Conservation (phyloP, 64 coral and sea anemone species). For the Montipora foliosa region DNA sequence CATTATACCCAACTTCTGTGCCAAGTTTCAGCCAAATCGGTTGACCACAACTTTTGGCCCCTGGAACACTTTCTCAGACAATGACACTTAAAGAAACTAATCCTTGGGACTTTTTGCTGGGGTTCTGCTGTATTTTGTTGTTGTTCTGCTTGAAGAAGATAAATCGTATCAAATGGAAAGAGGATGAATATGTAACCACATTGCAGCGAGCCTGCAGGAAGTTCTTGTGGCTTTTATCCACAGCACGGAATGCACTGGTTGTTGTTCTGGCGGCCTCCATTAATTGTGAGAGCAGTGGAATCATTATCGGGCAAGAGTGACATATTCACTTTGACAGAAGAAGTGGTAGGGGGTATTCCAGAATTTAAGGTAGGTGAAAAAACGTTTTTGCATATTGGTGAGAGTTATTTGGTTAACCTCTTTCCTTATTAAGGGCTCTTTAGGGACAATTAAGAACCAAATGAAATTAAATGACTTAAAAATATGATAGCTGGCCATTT, state of each 20-base stretch:
- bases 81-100: constrained; percentile 75
- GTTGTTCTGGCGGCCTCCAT: constrained; percentile 75
- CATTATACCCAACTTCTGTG: too few relatives aligned
- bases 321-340: constrained; percentile 59
- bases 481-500: too few relatives aligned
- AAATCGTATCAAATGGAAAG: constrained; percentile 76
- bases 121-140: constrained; percentile 72
- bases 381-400: background rate
- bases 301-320: constrained; percentile 11
- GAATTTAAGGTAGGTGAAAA: constrained; percentile 65
- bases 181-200: constrained; percentile 45
- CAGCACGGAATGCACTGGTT: constrained; percentile 82
- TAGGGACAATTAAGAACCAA: too few relatives aligned
- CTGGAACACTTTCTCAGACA: too few relatives aligned
- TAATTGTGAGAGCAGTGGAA: constrained; percentile 60
- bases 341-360: constrained; percentile 72
- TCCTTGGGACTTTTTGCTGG: constrained; percentile 82
- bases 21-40: too few relatives aligned
- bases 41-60: too few relatives aligned
- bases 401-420: too few relatives aligned
- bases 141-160: constrained; percentile 74
- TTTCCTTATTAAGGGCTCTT: too few relatives aligned
- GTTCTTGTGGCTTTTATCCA: constrained; percentile 79
- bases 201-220: constrained; percentile 80
- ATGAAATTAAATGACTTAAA: too few relatives aligned